Evolutionary conservation across 2,113 vertebrate species (phyloP).

Genomic region (Heteronetta atricapilla): DNA sequence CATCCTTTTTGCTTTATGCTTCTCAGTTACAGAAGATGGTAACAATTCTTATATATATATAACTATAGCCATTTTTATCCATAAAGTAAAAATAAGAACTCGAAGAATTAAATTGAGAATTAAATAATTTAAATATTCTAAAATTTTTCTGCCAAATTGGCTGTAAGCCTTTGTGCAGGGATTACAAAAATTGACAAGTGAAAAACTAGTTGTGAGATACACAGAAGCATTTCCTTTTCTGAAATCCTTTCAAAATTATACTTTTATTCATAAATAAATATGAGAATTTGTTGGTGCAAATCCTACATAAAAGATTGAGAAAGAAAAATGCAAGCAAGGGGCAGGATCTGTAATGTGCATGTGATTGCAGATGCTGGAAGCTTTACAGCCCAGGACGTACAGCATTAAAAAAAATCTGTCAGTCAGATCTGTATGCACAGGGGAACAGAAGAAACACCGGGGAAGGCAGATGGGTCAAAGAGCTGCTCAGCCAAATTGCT

Average conservation of each 20-base stretch:
- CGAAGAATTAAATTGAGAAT: background rate
- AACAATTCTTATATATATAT: background rate
- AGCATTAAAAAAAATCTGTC: background rate
- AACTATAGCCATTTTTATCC: background rate
- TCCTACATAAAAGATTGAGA: background rate
- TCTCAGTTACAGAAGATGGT: background rate
- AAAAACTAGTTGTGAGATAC: background rate
- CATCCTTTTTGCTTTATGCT: background rate
- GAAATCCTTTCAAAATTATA: background rate
- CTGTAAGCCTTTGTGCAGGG: background rate
- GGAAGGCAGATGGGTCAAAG: slow-evolving; percentile 14
- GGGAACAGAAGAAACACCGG: background rate
- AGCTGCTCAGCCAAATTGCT: background rate
- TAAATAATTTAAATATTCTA: background rate
- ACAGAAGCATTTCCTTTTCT: background rate
- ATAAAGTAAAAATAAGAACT: background rate
- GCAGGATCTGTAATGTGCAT: background rate
- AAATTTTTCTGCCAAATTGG: background rate
- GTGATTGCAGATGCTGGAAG: background rate
- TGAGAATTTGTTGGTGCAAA: background rate
- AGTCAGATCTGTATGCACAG: background rate
- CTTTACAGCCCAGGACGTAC: background rate
- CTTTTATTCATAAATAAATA: background rate
- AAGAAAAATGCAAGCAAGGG: background rate
- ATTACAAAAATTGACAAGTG: background rate